Base-by-base conservation (phyloP, 2,113 vertebrate genomes). In the Canis aureus region DNA sequence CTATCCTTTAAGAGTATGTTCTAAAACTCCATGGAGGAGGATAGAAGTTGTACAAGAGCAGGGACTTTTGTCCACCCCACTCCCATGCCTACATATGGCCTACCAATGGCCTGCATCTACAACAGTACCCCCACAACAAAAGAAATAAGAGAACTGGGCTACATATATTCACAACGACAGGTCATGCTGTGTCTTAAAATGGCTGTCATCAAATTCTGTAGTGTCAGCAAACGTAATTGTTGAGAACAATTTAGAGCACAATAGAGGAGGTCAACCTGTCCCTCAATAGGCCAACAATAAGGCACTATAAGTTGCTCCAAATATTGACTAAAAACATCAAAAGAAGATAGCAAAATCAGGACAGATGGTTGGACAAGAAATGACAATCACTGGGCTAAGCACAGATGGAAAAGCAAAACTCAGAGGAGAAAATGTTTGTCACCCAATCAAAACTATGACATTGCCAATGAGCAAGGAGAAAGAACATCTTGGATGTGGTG, bases 331-430 rank as follows among this genome's bases (percentile, higher is more conserved):
- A 60, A 43, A 91, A 89, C 15, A 57, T 27, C 83, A 43, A 83
- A 92, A 83, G 25, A 69, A 59, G 35, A 76, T 12, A 84, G 89
- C 78, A 92, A 92, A 69, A 60, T 71, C 76, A 67, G 38, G 71
- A 78, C 69, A 95, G 67, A 92, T 57, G 89, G 78, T 71, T 78
- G 27, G 25, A 78, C n/a, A 29, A 67, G 27, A 49, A 38, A 84
- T 8, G 17, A 74, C 35, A 76, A 59, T 86, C 76, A 62, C 20
- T 20, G 38, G 32, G 20, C 76, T 78, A 27, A 83, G 38, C 53
- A 76, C 57, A 95, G 59, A 53, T n/a, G 43, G 93, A 83, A 78
- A 79, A 89, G 35, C 20, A 89, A 92, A 49, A 78, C 38, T 87
- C 51, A 27, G 59, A 89, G 12, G n/a, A 92, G 79, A 89, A 76